phyloP scores from a whole-genome alignment of 2,888 invertebrate genomes.

The Drosophila hamatofila region DNA sequence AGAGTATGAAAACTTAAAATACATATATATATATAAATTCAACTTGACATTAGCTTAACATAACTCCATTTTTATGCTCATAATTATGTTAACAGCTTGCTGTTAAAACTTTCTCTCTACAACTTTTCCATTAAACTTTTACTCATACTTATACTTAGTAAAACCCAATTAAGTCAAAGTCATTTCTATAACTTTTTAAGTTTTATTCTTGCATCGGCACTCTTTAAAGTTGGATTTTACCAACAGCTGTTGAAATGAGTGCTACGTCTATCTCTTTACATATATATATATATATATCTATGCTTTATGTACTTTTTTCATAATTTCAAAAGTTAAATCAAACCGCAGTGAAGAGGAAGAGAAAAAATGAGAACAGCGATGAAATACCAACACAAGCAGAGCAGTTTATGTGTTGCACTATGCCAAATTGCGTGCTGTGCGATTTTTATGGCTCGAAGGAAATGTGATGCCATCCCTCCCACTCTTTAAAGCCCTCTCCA shows the following conservation, averaged over 20 bases:
- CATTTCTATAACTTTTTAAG: neutral
- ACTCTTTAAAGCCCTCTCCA: no score
- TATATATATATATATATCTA: neutral
- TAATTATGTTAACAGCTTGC: slow-evolving; percentile 1
- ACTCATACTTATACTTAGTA: neutral
- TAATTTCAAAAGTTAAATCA: slow-evolving; percentile 19
- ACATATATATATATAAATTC: no score
- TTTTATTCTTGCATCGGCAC: neutral
- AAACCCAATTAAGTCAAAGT: neutral
- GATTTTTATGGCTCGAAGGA: slow-evolving; percentile 50
- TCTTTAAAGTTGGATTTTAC: neutral
- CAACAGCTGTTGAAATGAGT: neutral
- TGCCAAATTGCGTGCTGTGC: slow-evolving; percentile 47
- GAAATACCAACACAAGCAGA: slow-evolving; percentile 5
- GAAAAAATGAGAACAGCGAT: neutral
- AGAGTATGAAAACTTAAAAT: no score
- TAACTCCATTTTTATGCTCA: neutral
- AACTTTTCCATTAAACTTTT: neutral
- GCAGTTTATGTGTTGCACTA: slow-evolving; percentile 39
- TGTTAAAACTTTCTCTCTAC: neutral
- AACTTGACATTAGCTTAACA: neutral
- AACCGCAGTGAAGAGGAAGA: neutral
- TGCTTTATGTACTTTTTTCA: slow-evolving; percentile 3
- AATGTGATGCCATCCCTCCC: slow-evolving; percentile 12
- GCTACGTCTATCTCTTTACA: neutral